Conservation (phyloP, 2,797 vertebrate species). For the Phaenicophaeus curvirostris region DNA sequence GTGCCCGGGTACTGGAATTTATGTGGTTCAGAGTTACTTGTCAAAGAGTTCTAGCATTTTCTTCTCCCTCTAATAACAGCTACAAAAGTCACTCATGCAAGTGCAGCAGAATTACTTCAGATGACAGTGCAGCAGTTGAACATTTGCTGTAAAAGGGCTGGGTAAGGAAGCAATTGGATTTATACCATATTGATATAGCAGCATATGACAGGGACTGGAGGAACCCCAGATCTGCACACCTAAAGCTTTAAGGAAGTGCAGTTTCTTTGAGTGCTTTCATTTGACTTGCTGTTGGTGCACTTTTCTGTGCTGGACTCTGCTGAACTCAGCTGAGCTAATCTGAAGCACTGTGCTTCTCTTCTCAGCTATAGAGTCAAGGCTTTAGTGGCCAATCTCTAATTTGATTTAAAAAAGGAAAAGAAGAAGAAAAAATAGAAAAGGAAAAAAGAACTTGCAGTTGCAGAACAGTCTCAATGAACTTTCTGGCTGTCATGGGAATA, state of each 20-base stretch:
- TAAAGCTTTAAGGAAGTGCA: neutral
- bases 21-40: neutral
- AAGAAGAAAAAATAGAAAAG: neutral
- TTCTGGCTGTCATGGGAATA: neutral
- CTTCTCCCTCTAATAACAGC: neutral
- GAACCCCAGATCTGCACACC: neutral
- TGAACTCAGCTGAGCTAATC: constrained; percentile 19
- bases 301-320: neutral
- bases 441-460: neutral
- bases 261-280: neutral
- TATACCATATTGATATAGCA: neutral
- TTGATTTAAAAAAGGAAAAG: neutral
- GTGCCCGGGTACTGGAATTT: neutral
- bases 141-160: neutral
- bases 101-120: neutral
- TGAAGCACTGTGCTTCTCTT: neutral
- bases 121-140: neutral
- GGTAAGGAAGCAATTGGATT: neutral
- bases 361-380: neutral
- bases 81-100: neutral
- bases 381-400: neutral
- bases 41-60: neutral
- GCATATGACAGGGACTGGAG: neutral
- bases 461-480: neutral
- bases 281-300: neutral